phyloP scores from a whole-genome alignment of 1,140 invertebrate species.

The Ostrea denselamellosa region DNA sequence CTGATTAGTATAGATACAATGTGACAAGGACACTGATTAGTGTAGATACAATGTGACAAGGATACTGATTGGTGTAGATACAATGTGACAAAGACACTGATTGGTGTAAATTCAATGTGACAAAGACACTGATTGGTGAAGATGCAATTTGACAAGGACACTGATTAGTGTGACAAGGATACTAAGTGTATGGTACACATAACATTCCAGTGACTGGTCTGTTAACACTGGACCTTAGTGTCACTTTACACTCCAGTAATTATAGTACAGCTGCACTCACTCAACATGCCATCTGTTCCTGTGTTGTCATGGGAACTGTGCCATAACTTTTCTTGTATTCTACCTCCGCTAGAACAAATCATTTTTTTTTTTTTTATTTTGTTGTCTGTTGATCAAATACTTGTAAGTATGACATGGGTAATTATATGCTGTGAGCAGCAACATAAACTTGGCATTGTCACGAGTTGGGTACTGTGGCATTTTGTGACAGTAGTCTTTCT shows the following conservation, averaged over 20 bases:
- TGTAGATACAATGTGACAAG: no score
- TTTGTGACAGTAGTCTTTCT: neutral
- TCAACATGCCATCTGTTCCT: neutral
- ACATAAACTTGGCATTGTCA: neutral
- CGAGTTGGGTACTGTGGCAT: neutral
- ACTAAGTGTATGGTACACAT: neutral
- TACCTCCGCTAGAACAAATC: slow-evolving; percentile 39
- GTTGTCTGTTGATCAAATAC: neutral
- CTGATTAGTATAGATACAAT: neutral
- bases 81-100: neutral
- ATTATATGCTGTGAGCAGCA: neutral
- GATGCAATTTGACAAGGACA: neutral
- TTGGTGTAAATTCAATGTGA: neutral
- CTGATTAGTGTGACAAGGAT: neutral
- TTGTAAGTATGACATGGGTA: neutral
- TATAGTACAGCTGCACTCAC: neutral
- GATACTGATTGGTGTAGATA: no score
- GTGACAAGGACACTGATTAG: neutral
- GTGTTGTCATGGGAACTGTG: slow-evolving; percentile 5
- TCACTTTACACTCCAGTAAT: neutral
- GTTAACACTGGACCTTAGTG: slow-evolving; percentile 18
- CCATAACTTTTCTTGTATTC: slow-evolving; percentile 17
- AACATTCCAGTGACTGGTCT: neutral
- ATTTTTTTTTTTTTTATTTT: neutral
- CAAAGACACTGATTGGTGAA: neutral